A percentile compares a stretch with the other conserved stretches of the same genome.
Evolutionary conservation across 2,113 vertebrate genomes (phyloP).

Genomic region (Pachypanchax playfairii): DNA sequence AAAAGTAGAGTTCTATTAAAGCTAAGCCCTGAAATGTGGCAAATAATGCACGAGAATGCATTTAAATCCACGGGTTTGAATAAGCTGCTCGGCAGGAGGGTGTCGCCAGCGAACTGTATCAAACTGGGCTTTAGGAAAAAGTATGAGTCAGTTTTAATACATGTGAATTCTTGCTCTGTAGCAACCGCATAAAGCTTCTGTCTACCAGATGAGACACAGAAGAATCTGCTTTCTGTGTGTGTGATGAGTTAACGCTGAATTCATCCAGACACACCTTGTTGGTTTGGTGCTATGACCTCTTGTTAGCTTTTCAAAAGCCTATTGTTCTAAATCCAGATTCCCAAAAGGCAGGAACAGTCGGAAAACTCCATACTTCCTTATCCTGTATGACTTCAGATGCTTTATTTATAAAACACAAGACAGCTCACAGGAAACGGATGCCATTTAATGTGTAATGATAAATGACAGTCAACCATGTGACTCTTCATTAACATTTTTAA

Average conservation of each 20-base stretch:
- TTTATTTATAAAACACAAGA: conserved; percentile 31
- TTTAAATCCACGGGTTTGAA: conserved; percentile 17
- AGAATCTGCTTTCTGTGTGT: conserved; percentile 1
- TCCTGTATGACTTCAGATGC: conserved; percentile 30
- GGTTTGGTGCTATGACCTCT: conserved; percentile 49
- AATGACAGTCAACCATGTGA: not conserved
- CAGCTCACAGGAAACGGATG: conserved; percentile 42
- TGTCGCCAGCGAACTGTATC: conserved; percentile 6
- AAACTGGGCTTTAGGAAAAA: conserved; percentile 7
- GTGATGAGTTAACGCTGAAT: conserved; percentile 9
- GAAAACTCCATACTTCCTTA: conserved; percentile 58
- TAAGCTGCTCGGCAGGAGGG: not conserved
- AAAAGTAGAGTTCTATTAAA: conserved; percentile 10
- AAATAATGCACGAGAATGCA: conserved; percentile 9
- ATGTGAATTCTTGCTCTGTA: conserved; percentile 49
- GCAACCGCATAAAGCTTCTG: conserved; percentile 27
- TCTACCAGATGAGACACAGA: conserved; percentile 36
- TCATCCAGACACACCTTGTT: conserved; percentile 63
- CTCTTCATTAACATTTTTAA: no score
- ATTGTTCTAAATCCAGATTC: conserved; percentile 65
- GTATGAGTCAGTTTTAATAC: conserved; percentile 32
- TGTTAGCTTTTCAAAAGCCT: conserved; percentile 31
- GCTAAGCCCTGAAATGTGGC: conserved; percentile 14
- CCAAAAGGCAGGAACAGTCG: conserved; percentile 57
- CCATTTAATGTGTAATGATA: conserved; percentile 10